Percentiles rank a stretch among this genome's conserved stretches.
Evolutionary conservation across 2,888 invertebrate genomes (phyloP).

Genomic region (Hydropsyche betteni): DNA sequence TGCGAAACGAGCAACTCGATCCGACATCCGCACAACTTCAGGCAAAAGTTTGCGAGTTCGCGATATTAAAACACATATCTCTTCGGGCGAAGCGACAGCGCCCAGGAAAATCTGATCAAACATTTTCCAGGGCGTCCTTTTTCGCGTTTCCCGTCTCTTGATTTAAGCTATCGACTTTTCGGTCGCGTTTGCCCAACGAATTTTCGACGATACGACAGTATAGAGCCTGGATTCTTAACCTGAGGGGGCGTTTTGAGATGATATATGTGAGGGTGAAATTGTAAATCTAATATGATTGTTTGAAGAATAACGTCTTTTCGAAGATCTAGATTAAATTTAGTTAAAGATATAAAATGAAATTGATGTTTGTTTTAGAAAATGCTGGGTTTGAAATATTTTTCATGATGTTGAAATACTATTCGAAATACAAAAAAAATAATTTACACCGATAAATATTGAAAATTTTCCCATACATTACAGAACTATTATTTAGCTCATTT

Average conservation of each 20-base stretch:
- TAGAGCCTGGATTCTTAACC: neutral
- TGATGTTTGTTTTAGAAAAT: no score
- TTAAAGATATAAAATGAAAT: no score
- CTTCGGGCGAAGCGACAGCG: slow-evolving; percentile 26
- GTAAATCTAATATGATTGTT: no score
- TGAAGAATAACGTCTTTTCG: no score
- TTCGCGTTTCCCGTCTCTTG: slow-evolving; percentile 34
- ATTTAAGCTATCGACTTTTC: slow-evolving; percentile 36
- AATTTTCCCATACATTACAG: no score
- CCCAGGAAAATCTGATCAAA: slow-evolving; percentile 43
- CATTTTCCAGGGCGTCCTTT: slow-evolving; percentile 22
- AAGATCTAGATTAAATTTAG: no score
- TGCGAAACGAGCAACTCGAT: slow-evolving; percentile 5
- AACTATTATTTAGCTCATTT: no score
- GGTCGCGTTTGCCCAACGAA: slow-evolving; percentile 29
- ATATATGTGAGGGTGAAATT: neutral
- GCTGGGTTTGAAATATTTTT: no score
- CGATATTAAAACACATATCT: slow-evolving; percentile 48
- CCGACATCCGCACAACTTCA: slow-evolving; percentile 13
- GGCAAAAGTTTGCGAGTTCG: slow-evolving; percentile 31
- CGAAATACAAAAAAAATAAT: no score
- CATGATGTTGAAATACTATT: no score
- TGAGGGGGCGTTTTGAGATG: neutral
- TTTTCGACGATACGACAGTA: slow-evolving; percentile 26
- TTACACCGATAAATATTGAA: no score